A percentile compares a stretch with the other conserved stretches of the same genome.
Evolutionary conservation across 1,140 invertebrate species (phyloP).

Genomic region (Diachasmimorpha longicaudata): DNA sequence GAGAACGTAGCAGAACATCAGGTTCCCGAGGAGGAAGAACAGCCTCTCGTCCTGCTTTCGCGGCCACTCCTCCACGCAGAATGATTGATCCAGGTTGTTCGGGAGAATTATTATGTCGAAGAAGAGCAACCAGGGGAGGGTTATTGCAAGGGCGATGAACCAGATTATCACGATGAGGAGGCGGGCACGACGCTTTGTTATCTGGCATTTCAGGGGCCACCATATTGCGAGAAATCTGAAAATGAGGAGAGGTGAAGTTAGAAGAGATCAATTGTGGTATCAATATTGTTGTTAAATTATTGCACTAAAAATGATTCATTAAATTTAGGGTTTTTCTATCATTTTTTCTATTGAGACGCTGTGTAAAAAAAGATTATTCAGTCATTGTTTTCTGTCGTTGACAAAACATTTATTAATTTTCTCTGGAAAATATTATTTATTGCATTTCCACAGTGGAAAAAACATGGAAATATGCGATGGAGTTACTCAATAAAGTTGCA

Average conservation of each 20-base stretch:
- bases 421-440: too few relatives aligned
- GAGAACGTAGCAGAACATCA: constrained; percentile 90
- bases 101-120: constrained; percentile 83
- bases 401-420: too few relatives aligned
- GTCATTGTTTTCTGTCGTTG: too few relatives aligned
- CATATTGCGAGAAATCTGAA: constrained; percentile 95
- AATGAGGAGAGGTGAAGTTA: constrained; percentile 36
- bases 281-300: too few relatives aligned
- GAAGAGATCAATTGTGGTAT: too few relatives aligned
- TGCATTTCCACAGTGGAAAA: too few relatives aligned
- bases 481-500: too few relatives aligned
- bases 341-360: too few relatives aligned
- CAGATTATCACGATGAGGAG: constrained; percentile 91
- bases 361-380: too few relatives aligned
- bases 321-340: too few relatives aligned
- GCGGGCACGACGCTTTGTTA: constrained; percentile 83
- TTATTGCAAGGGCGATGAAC: constrained; percentile 82
- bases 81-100: constrained; percentile 71
- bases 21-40: constrained; percentile 89
- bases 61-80: constrained; percentile 88
- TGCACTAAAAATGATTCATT: too few relatives aligned
- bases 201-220: constrained; percentile 90
- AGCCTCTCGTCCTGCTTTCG: constrained; percentile 77
- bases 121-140: constrained; percentile 88
- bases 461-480: too few relatives aligned